Evolutionary conservation across 2,888 invertebrate species (phyloP), one percentile per base, ranked within the genome.

Genomic region (Netelia inedita): DNA sequence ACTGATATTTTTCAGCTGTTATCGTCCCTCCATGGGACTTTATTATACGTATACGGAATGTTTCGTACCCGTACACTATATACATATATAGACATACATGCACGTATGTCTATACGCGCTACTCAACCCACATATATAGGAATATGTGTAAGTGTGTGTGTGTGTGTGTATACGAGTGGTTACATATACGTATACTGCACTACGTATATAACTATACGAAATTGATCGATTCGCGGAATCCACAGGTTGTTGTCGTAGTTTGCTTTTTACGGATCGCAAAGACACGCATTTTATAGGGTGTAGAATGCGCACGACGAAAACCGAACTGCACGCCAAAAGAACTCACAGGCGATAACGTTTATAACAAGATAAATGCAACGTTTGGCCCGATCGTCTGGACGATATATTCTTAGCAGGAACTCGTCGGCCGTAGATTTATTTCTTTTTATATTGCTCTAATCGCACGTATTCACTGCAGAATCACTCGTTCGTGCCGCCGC

Each of bases 41-140:
- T 35, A 35, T 73, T 61, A 71, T 87, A 76, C 79, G 86, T 83
- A 71, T 75, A 68, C 63, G 53, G 41, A 80, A 83, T 80, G 35
- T 83, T 81, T 59, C 35, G 79, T 79, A 65, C 72, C 63, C 81
- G 46, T 72, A 74, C 66, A 61, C 59, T 82, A 57, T 74, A 65
- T 82, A 75, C 46, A 53, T 71, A 74, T 59, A 79, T 23, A 68
- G 69, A 43, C 23, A 21, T 57, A 66, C 14, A 69, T 78, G 6
- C 16, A 68, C 19, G 35, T 53, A 72, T 46, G 59, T n/a, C 35
- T 35, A 35, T 35, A 35, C 35, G 35, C 35, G 35, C 35, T 35
- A 35, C 35, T 35, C 35, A 35, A 35, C 35, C 35, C 35, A 35
- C 35, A 35, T 35, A 35, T 35, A 35, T 35, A 35, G n/a, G n/a